Evolutionary conservation across 2,113 vertebrate genomes (phyloP).

Genomic region (Daphoenositta chrysoptera): DNA sequence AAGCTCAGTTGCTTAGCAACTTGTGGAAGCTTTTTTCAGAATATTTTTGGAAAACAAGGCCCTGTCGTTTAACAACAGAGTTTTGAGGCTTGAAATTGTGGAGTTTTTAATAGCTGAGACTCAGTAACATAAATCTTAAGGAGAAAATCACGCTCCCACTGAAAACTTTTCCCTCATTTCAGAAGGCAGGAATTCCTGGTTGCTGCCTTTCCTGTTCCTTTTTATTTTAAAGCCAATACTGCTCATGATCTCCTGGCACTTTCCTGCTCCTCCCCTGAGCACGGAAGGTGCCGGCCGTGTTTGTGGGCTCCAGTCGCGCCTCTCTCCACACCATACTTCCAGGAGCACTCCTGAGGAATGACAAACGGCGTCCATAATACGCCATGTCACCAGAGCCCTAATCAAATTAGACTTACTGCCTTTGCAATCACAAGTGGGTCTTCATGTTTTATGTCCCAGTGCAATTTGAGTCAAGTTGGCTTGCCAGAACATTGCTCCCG

Average conservation of each 20-base stretch:
- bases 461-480: not conserved
- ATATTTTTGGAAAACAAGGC: constrained; percentile 26
- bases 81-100: not conserved
- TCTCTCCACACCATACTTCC: not conserved
- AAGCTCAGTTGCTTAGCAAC: constrained; percentile 65
- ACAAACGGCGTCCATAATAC: not conserved
- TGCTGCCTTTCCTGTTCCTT: not conserved
- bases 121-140: not conserved
- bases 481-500: constrained; percentile 29
- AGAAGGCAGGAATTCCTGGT: not conserved
- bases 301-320: rapidly evolving
- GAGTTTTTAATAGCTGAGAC: not conserved
- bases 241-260: not conserved
- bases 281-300: not conserved
- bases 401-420: constrained; percentile 55
- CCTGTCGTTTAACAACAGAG: not conserved
- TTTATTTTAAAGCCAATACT: not conserved
- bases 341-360: not conserved
- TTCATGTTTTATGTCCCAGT: constrained; percentile 13
- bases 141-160: not conserved
- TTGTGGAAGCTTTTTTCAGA: not conserved
- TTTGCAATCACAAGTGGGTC: constrained; percentile 25
- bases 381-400: not conserved
- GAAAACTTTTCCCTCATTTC: not conserved
- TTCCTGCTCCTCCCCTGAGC: not conserved